Evolutionary conservation across 2,113 vertebrate genomes (phyloP), one percentile per base, ranked within the genome.

Genomic region (Mustela nigripes): DNA sequence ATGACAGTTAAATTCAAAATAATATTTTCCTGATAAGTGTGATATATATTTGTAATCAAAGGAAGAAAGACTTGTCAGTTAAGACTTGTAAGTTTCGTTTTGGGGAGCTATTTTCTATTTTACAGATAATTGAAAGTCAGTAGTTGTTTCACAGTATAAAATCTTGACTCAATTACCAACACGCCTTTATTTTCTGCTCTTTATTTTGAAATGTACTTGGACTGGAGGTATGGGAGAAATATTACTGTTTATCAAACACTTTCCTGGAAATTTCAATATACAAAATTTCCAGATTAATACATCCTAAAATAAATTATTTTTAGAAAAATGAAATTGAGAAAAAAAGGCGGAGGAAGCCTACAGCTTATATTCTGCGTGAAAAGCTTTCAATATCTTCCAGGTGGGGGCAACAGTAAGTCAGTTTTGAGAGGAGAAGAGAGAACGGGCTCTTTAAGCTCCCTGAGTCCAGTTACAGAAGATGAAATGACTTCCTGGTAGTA

Each of bases 371-470:
- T 79, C 97, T 69, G 92, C 50, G 81, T 18, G 95, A 80, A 97
- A 31, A 96, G 88, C 98, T 98, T 97, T 98, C 65, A 74, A n/a
- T 94, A 94, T 98, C 98, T 98, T 99, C 98, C 99, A 99, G 98
- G 98, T 82, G 98, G 98, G 98, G 98, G 98, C 98, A 99, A 99
- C 98, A 98, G 98, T 96, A 42, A 98, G 97, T 98, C 98, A 98
- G 94, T 97, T 98, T 98, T 97, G 96, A 97, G 63, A 79, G 12
- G 62, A 95, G n/a, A 92, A 69, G 85, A 48, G 85, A 95, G 85
- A 84, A 62, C 63, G 11, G 82, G 93, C 63, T 96, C 53, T 79
- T 78, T 48, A 92, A 85, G 85, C 88, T 96, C 95, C 97, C 94
- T 92, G 92, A 98, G 96, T 97, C 97, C 96, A 85, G 90, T 96